Evolutionary conservation across 2,797 vertebrate species (phyloP), one percentile per base, ranked within the genome.

Genomic region (Florisuga fusca): DNA sequence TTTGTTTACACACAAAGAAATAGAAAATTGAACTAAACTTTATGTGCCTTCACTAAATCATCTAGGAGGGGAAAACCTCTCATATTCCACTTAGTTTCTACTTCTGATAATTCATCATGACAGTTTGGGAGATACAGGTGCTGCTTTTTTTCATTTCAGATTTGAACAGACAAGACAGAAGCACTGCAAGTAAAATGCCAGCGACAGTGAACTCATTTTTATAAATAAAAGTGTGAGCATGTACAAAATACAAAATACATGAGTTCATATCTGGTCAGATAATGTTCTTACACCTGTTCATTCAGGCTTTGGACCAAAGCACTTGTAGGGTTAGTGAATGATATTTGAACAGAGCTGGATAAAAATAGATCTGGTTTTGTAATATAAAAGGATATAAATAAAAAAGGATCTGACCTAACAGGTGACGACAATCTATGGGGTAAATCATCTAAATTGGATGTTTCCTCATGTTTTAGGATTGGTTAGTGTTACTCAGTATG

Each of bases 291-390:
- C 97, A 98, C 97, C 98, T 98, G 97, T 97, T 97, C 94, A 72
- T 95, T 95, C 92, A 95, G 95, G 95, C 96, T 97, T 97, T 97
- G 93, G 96, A 95, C 69, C 90, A 95, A 96, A 95, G 94, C 91
- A 83, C 93, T 97, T 92, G 89, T 85, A 95, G 92, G 96, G 95
- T 80, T 91, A 95, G 94, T 91, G 91, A 96, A 93, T 86, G 85
- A 95, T 87, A 97, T 96, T 82, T 92, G 91, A 97, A 96, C 27
- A 74, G 86, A 83, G 61, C 68, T 31, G 67, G 58, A 48, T 96
- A 97, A 98, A 98, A 98, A 98, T 97, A 98, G 94, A 96, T 93
- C 85, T 96, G 93, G 96, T 97, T 94, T 94, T 80, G 84, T 96
- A 97, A 96, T 80, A 38, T 93, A 93, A 93, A 97, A 95, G 57